Evolutionary conservation across 2,797 vertebrate species (phyloP), one percentile per base, ranked within the genome.

Genomic region (Megaceryle alcyon): DNA sequence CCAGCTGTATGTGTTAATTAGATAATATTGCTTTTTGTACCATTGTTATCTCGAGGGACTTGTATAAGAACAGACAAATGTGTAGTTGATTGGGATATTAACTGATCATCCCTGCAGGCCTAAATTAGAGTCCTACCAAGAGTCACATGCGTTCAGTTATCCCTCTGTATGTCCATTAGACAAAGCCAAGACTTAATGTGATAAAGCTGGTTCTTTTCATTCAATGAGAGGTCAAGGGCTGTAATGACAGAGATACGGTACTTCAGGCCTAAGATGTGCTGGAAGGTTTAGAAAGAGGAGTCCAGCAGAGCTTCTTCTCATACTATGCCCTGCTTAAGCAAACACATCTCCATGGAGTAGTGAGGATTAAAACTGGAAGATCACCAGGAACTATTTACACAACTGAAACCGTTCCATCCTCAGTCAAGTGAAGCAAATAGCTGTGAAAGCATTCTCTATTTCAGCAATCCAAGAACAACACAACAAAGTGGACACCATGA

Each of bases 341-440:
- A 97, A 96, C 3, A 2, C 41, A 82, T 95, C 97, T 97, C 95
- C 80, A 59, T 83, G 95, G 97, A 95, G 93, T 73, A 82, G 59
- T 92, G 93, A 86, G 80, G 54, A 87, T 84, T 82, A 95, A 95
- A 91, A 29, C 88, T 96, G 93, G 95, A 92, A 81, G 92, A 94
- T 68, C 91, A 95, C 85, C 93, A 94, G 88, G 83, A 92, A 73
- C 77, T 98, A 91, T 98, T 98, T 98, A 97, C 94, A 98, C 97
- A 98, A 97, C 96, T 98, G 98, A 96, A 98, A 97, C 65, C 66
- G 66, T 97, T 98, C 97, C 92, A 94, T 79, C 86, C 89, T 97
- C 96, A 86, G 73, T 97, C 92, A 95, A 97, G 87, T 94, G 95
- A 96, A 97, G 97, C 95, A 97, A 92, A 93, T 85, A 91, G 43